Evolutionary conservation across 2,888 invertebrate genomes (phyloP), one percentile per base, ranked within the genome.

Genomic region (Pocota personata): DNA sequence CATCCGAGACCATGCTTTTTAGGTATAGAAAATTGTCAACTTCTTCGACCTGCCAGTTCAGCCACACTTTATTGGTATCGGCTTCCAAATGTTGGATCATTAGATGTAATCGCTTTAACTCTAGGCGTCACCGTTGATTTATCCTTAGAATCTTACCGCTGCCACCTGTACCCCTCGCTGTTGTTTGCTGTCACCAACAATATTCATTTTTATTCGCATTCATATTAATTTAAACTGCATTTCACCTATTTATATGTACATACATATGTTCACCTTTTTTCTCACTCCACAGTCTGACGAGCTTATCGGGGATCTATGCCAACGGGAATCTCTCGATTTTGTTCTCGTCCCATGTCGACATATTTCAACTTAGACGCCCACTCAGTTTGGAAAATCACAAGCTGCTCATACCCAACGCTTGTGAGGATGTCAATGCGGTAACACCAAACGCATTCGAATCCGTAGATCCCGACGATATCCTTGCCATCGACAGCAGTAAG

Each of bases 301-400:
- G 89, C 73, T 83, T 91, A 62, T 88, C 89, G 12, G 91, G 90
- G 73, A 89, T 89, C 67, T 90, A 88, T 88, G 89, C 89, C 55
- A 89, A 88, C 76, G 89, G 87, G 76, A 90, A 91, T 87, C 82
- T 92, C 43, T 91, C 91, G 87, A 89, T 90, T 87, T 87, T 90
- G 78, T 90, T 91, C 79, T 90, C 90, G 72, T 90, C 90, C 40
- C 89, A 90, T 88, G 88, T 89, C 57, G 90, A 90, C 78, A 88
- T 90, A 58, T 87, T 90, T 32, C 87, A 89, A 37, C 87, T 89
- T 69, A 88, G 86, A 27, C 88, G 87, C 16, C 88, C 88, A 5
- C 43, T 88, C 19, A 83, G 55, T 16, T 62, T 88, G 3, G 82
- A 89, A 60, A 89, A 89, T 32, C 87, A 89, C 32, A 88, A 88